Evolutionary conservation across 1,140 invertebrate species (phyloP), one percentile per base, ranked within the genome.

Genomic region (Meloidogyne floridensis): DNA sequence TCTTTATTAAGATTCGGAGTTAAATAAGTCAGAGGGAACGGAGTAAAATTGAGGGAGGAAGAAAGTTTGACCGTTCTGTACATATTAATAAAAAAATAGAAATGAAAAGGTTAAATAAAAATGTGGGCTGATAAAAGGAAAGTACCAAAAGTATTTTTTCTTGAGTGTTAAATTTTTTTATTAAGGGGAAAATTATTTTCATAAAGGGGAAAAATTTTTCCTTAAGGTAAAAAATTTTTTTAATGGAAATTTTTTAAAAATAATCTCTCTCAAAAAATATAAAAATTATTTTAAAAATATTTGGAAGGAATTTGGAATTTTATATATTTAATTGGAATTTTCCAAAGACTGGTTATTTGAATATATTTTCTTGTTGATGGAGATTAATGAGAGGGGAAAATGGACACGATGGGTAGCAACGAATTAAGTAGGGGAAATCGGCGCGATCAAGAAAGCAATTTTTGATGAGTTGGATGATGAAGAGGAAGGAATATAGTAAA

Each of bases 381-480:
- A 15, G n/a, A 65, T 65, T 65, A 59, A 59, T 15, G 6, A 65
- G 10, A 65, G 10, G 15, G 10, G 59, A n/a, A 32, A 32, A 47
- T 47, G 59, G 15, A 65, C 32, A 32, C 5, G 10, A 65, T 65
- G 7, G 59, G 10, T 18, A 11, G 59, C 6, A n/a, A 6, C 5
- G n/a, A 65, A 65, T 65, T n/a, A 65, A 65, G 59, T 65, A 65
- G 15, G 4, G 59, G 59, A 65, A 65, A n/a, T n/a, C 59, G 59
- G 59, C 59, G 59, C 59, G 59, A 65, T 65, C 59, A 65, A 65
- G 59, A 65, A 32, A 65, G n/a, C 59, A 65, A 65, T 65, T 65
- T 65, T 65, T 65, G 59, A 65, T 65, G 59, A 65, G 59, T 65
- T 65, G 59, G 59, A 65, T 65, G 59, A 65, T 65, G 13, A 59